phyloP scores from a whole-genome alignment of 2,797 vertebrate genomes.

The Merluccius polli region DNA sequence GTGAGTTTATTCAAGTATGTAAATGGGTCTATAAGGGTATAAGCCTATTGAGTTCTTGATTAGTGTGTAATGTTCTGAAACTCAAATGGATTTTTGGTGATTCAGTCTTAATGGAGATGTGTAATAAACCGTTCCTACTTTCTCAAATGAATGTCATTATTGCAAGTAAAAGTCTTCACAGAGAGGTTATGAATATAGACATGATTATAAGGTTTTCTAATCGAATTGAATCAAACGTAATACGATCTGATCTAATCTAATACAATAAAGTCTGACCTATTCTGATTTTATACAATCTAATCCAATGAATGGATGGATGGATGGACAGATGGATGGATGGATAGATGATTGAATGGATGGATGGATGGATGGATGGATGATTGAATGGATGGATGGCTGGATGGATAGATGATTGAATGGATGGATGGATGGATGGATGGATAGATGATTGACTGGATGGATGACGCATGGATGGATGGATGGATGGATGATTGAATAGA shows the following conservation, averaged over 20 bases:
- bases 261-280: not conserved
- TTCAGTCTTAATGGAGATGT: not conserved
- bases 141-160: not conserved
- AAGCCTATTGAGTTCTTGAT: not conserved
- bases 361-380: too few species aligned
- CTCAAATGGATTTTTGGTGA: not conserved
- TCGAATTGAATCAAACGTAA: too few species aligned
- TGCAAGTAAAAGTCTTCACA: not conserved
- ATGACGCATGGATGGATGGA: too few species aligned
- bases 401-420: too few species aligned
- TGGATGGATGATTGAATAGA: too few species aligned
- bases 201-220: not conserved
- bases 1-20: not conserved
- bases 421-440: too few species aligned
- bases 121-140: not conserved
- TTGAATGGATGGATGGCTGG: too few species aligned
- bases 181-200: not conserved
- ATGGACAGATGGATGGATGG: too few species aligned
- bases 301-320: not conserved
- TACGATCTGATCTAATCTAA: not conserved
- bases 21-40: not conserved
- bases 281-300: not conserved
- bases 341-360: too few species aligned
- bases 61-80: slow-evolving; percentile 1
- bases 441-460: too few species aligned